Conservation (phyloP, 2,888 invertebrate genomes). For the Exephanes ischioxanthus region DNA sequence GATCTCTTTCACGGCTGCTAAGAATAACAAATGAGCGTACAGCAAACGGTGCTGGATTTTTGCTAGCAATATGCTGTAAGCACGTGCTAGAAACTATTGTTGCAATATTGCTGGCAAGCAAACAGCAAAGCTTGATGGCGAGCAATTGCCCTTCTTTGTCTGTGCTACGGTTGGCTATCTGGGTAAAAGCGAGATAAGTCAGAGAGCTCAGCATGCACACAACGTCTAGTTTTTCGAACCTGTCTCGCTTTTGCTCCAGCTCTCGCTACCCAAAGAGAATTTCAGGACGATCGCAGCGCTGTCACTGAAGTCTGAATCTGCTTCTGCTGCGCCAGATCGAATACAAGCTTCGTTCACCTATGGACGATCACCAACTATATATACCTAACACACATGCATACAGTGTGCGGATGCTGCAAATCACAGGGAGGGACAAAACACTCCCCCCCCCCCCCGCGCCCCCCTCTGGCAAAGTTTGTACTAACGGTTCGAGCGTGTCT, state of each 20-base stretch:
- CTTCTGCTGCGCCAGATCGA: conserved; percentile 34
- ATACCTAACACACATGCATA: conserved; percentile 24
- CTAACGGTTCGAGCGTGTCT: conserved; percentile 59
- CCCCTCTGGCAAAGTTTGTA: conserved; percentile 78
- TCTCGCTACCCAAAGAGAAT: conserved; percentile 65
- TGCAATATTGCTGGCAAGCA: no score
- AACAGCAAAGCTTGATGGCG: no score
- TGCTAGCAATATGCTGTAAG: no score
- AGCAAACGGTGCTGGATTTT: no score
- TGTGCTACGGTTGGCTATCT: no score
- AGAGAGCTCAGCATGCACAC: neutral
- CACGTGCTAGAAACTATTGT: no score
- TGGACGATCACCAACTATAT: conserved; percentile 39
- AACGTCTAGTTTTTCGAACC: neutral
- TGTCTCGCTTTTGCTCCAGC: conserved; percentile 46
- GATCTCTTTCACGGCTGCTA: no score
- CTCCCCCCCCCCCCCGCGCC: conserved; percentile 51
- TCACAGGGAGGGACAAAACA: conserved; percentile 82
- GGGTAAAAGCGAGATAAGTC: neutral
- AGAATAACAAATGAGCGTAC: no score
- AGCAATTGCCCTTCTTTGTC: no score
- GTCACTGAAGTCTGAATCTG: conserved; percentile 46
- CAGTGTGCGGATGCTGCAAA: conserved; percentile 83
- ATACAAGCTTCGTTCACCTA: conserved; percentile 53
- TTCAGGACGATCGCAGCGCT: conserved; percentile 37